Evolutionary conservation across 2,113 vertebrate species (phyloP).

Genomic region (Myotis yumanensis): DNA sequence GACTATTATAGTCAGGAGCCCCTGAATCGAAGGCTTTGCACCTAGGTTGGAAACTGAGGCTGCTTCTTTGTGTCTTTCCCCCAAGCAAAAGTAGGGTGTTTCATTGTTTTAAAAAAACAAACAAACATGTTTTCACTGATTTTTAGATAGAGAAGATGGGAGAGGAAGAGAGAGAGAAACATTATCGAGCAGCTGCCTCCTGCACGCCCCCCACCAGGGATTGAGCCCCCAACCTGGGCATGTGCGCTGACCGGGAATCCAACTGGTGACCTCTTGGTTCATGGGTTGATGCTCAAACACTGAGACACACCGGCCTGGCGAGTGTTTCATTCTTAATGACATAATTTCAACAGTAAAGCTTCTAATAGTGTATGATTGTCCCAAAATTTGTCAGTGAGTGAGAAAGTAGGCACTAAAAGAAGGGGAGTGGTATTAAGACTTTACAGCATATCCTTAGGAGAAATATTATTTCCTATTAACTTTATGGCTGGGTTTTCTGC

Average conservation of each 20-base stretch:
- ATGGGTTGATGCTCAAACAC: too few species aligned
- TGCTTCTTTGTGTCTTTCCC: background rate
- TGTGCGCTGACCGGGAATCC: too few species aligned
- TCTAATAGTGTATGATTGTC: background rate
- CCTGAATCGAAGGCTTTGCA: background rate
- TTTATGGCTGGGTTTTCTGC: background rate
- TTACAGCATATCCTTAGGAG: background rate
- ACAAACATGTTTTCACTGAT: too few species aligned
- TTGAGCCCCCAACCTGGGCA: too few species aligned
- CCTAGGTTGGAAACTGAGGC: background rate
- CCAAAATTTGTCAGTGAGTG: background rate
- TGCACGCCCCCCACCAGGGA: too few species aligned
- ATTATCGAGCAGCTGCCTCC: too few species aligned
- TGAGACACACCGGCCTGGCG: too few species aligned
- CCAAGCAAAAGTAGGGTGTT: background rate
- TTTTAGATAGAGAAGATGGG: too few species aligned
- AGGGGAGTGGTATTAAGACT: background rate
- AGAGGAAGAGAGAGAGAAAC: too few species aligned
- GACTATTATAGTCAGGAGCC: background rate
- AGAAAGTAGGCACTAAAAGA: conserved; percentile 11
- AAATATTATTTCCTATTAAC: background rate
- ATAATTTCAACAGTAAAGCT: background rate
- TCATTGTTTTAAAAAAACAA: background rate
- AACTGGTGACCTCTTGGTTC: too few species aligned
- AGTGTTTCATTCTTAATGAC: background rate